phyloP scores from a whole-genome alignment of 2,888 invertebrate genomes.

The Leptinotarsa juncta region DNA sequence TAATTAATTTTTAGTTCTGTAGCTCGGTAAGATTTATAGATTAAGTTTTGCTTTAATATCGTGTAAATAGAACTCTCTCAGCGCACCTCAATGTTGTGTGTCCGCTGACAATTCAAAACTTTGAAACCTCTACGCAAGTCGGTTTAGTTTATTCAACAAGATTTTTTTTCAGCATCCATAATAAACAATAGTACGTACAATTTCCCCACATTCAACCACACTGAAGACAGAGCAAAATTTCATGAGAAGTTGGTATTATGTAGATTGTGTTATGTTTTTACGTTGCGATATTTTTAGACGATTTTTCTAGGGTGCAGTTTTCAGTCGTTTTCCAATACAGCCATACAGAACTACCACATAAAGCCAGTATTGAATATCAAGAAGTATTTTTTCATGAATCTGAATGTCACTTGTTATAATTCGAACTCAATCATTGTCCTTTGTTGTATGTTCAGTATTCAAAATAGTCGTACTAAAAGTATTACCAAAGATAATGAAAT shows the following conservation, averaged over 20 bases:
- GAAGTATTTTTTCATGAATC: neutral
- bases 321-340: conserved; percentile 41
- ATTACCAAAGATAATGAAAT: too few relatives aligned
- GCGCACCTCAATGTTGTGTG: conserved; percentile 64
- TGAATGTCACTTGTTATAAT: neutral
- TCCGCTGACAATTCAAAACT: conserved; percentile 58
- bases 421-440: too few relatives aligned
- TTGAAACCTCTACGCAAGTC: conserved; percentile 59
- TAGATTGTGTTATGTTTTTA: conserved; percentile 53
- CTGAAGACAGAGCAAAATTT: conserved; percentile 57
- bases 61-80: conserved; percentile 63
- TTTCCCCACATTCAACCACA: conserved; percentile 66
- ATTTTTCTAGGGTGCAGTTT: conserved; percentile 48
- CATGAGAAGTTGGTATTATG: conserved; percentile 43
- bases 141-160: conserved; percentile 57
- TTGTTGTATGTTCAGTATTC: too few relatives aligned
- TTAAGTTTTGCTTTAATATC: conserved; percentile 62
- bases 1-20: conserved; percentile 65
- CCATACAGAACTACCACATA: conserved; percentile 1
- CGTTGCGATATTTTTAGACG: conserved; percentile 55
- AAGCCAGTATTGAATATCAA: neutral
- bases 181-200: conserved; percentile 64
- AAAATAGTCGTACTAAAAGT: too few relatives aligned
- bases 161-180: conserved; percentile 61
- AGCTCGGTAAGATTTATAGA: conserved; percentile 59